Percentiles rank a stretch among this genome's conserved stretches.
These are phyloP conservation scores for Bombus picipes DNA, from an alignment of 1,140 invertebrate genomes.

Conservation along the genomic window DNA sequence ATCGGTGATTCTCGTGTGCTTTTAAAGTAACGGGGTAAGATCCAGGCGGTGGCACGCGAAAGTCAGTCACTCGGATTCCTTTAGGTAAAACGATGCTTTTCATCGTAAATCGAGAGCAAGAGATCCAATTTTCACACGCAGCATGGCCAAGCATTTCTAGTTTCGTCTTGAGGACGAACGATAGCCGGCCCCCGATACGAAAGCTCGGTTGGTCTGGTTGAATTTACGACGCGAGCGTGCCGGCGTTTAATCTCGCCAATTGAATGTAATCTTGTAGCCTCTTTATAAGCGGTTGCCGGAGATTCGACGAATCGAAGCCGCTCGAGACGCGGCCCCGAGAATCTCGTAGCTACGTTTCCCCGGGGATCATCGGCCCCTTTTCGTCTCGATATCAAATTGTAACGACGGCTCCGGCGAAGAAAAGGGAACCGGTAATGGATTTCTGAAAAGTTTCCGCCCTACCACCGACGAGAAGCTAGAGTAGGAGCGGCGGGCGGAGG, in stretches of 20 bases:
- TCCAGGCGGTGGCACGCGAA: not conserved
- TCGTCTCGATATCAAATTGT: conserved; percentile 39
- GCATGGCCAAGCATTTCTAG: not conserved
- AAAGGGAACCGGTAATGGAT: conserved; percentile 69
- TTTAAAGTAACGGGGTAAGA: not conserved
- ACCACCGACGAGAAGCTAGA: not conserved
- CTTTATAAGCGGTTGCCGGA: conserved; percentile 21
- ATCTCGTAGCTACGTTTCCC: not conserved
- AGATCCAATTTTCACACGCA: conserved; percentile 43
- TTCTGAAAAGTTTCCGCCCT: conserved; percentile 70
- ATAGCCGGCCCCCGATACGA: not conserved
- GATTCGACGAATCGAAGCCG: not conserved
- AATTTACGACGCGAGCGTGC: conserved; percentile 38
- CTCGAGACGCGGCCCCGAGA: not conserved
- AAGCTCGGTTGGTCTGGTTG: not conserved
- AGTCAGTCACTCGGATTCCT: conserved; percentile 15
- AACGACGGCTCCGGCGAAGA: conserved; percentile 32
- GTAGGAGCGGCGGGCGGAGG: not conserved
- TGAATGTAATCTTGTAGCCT: conserved; percentile 40
- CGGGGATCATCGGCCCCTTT: not conserved
- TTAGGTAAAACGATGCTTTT: conserved; percentile 9
- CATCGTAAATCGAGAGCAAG: conserved; percentile 11
- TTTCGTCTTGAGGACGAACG: not conserved
- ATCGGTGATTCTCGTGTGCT: not conserved
- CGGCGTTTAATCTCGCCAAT: conserved; percentile 41